Conservation (phyloP, 2,797 vertebrate species). For the Neosilurus hyrtlii region DNA sequence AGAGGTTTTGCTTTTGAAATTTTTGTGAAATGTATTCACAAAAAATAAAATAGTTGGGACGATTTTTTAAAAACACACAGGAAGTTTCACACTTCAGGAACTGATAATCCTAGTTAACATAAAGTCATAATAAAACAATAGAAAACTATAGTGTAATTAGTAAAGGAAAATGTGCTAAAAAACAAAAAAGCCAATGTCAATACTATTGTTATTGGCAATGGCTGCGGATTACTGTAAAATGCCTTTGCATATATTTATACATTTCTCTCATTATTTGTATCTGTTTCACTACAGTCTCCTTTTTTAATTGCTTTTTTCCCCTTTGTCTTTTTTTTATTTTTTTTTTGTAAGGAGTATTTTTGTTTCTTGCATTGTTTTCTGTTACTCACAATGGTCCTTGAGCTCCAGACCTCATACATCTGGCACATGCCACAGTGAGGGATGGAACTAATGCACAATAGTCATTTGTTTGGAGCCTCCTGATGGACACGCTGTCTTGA, state of each 20-base stretch:
- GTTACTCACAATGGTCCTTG: constrained; percentile 23
- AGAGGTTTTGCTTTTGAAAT: neutral
- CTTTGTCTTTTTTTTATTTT: neutral
- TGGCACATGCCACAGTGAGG: constrained; percentile 60
- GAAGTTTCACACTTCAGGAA: neutral
- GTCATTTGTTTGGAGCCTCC: constrained; percentile 59
- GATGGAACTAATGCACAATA: constrained; percentile 57
- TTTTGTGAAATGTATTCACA: neutral
- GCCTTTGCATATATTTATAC: neutral
- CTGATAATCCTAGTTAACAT: neutral
- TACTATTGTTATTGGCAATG: neutral
- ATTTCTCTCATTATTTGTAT: neutral
- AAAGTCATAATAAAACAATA: neutral
- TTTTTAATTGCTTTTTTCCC: neutral
- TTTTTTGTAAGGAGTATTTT: neutral
- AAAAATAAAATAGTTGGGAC: neutral
- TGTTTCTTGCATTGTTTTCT: constrained; percentile 17
- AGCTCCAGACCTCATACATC: constrained; percentile 58
- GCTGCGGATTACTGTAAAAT: no score
- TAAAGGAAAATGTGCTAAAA: neutral
- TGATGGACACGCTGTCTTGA: constrained; percentile 47
- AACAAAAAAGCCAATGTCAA: neutral
- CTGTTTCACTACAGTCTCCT: neutral
- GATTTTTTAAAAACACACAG: neutral
- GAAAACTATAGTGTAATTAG: neutral